These are phyloP conservation scores for Musca domestica DNA, from an alignment of 1,140 invertebrate species.

Conservation along the genomic window DNA sequence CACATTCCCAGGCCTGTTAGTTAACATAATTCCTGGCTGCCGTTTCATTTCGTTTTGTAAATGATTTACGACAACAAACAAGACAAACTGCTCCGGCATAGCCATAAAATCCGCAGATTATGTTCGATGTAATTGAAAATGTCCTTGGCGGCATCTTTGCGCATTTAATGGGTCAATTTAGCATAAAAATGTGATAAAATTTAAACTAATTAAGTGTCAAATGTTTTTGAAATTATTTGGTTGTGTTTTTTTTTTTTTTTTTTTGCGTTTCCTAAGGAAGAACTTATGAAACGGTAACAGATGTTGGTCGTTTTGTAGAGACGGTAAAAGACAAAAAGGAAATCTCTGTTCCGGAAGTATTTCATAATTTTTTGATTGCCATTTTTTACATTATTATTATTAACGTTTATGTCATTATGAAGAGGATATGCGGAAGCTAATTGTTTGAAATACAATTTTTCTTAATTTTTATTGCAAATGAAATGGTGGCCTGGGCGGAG, in stretches of 20 bases:
- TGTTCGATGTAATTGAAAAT: conserved; percentile 16
- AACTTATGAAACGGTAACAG: background rate
- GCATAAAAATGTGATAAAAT: conserved; percentile 20
- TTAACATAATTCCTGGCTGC: background rate
- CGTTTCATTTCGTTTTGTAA: background rate
- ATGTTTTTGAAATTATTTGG: background rate
- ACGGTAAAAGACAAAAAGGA: too few relatives aligned
- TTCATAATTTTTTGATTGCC: too few relatives aligned
- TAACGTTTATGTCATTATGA: too few relatives aligned
- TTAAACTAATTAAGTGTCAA: conserved; percentile 19
- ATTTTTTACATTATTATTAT: too few relatives aligned
- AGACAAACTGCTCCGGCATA: background rate
- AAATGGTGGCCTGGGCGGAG: too few relatives aligned
- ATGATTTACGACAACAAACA: conserved; percentile 5
- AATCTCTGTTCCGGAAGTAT: too few relatives aligned
- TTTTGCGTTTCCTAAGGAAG: background rate
- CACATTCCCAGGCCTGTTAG: background rate
- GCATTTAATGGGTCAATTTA: conserved; percentile 4
- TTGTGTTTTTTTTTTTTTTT: too few relatives aligned
- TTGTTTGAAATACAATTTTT: too few relatives aligned
- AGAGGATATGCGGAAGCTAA: too few relatives aligned
- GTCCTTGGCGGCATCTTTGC: background rate
- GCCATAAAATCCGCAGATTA: conserved; percentile 18
- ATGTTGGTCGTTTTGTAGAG: background rate
- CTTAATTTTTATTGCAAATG: too few relatives aligned